These are phyloP conservation scores for Cynoglossus semilaevis DNA, from an alignment of 2,113 vertebrate genomes.

Conservation along the genomic window DNA sequence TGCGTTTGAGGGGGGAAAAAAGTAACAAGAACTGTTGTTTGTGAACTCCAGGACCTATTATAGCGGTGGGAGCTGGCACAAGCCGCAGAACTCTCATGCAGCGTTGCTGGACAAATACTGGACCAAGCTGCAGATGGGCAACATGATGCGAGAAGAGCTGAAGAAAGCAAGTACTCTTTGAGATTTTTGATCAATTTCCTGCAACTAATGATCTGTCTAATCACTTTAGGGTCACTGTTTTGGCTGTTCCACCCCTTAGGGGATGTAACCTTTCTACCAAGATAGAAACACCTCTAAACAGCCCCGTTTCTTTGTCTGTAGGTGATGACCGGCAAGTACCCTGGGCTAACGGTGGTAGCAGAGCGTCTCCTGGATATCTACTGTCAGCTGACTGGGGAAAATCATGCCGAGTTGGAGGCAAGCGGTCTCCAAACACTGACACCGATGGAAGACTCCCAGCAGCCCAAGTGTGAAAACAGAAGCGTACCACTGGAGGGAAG, in stretches of 20 bases:
- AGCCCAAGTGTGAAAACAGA: constrained; percentile 67
- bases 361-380: constrained; percentile 91
- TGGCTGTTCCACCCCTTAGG: too few relatives aligned
- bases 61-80: constrained; percentile 86
- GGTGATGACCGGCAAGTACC: constrained; percentile 83
- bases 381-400: constrained; percentile 85
- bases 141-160: constrained; percentile 86
- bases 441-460: constrained; percentile 50
- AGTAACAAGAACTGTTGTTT: background rate
- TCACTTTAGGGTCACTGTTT: too few relatives aligned
- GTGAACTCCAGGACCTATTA: constrained; percentile 78
- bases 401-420: constrained; percentile 65
- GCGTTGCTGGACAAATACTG: constrained; percentile 92
- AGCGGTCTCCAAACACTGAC: constrained; percentile 1
- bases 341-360: constrained; percentile 75
- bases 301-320: constrained; percentile 39
- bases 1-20: too few relatives aligned
- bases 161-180: constrained; percentile 79
- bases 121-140: constrained; percentile 87
- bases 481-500: constrained; percentile 82
- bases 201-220: too few relatives aligned
- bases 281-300: too few relatives aligned
- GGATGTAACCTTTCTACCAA: too few relatives aligned
- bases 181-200: background rate
- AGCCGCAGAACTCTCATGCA: constrained; percentile 85